Conservation (phyloP, 2,797 vertebrate genomes). For the Squalus acanthias region DNA sequence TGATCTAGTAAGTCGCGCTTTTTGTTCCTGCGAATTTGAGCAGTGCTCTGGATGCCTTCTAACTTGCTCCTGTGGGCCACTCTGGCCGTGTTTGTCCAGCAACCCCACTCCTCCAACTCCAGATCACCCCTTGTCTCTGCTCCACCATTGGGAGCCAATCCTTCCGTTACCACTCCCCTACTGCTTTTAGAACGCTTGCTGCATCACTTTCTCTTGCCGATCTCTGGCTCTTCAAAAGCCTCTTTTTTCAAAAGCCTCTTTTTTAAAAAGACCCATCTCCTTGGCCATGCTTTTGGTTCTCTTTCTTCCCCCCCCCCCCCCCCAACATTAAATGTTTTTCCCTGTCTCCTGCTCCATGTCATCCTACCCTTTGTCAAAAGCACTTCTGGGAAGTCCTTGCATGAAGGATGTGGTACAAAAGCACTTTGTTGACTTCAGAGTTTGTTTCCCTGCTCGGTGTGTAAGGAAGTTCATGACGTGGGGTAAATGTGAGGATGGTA, state of each 20-base stretch:
- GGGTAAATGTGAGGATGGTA: not conserved
- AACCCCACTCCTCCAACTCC: too few species aligned
- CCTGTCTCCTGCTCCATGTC: not conserved
- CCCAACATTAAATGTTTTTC: not conserved
- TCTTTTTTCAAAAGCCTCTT: not conserved
- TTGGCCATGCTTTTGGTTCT: not conserved
- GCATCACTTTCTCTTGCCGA: not conserved
- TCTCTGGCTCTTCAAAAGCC: not conserved
- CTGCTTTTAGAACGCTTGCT: not conserved
- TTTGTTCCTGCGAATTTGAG: not conserved
- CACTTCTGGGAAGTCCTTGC: not conserved
- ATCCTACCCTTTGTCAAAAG: not conserved
- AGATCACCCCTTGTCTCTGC: not conserved
- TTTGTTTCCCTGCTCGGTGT: not conserved
- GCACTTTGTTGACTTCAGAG: not conserved
- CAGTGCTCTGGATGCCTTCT: not conserved
- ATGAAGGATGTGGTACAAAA: not conserved
- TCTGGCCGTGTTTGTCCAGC: not conserved
- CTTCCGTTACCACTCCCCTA: not conserved
- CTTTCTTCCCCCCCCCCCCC: too few species aligned
- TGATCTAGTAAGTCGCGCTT: not conserved
- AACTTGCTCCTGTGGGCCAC: not conserved
- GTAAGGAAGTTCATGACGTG: not conserved
- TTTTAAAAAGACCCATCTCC: too few species aligned
- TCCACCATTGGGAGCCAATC: too few species aligned